Base-by-base conservation (phyloP, 2,888 invertebrate species). In the Melanargia galathea region DNA sequence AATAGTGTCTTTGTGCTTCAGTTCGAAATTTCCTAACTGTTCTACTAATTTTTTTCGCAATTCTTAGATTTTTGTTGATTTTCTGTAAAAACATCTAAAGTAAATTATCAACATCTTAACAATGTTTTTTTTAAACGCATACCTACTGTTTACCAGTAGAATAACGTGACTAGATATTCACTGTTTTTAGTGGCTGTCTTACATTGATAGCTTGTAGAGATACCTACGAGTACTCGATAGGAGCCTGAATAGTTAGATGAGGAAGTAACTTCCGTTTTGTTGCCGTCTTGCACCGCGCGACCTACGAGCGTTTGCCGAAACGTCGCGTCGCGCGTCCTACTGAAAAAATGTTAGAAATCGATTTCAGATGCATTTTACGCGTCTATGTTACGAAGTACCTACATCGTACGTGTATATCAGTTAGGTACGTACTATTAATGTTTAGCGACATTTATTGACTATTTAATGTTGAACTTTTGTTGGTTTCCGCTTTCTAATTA, bases 291-390 rank as follows among this genome's bases (percentile, higher is more conserved):
- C 66, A 63, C 71, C 70, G 69, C 69, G 66, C 69, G 68, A 70
- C 72, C 69, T 71, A 70, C 67, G 65, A 62, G 60, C 56, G 65
- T 61, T 63, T 71, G 69, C 71, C 67, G 64, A 71, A 73, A 76
- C 73, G 73, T n/a, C n/a, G n/a, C 74, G 71, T 71, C 69, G 72
- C n/a, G n/a, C n/a, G n/a, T n/a, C n/a, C n/a, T n/a, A n/a, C 70
- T 68, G 67, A 58, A 72, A 72, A 75, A 68, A 71, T 74, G 73
- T 80, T 80, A 79, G 80, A 81, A 80, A 81, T 79, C 72, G 72
- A 68, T 69, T 71, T 68, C 70, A 76, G 76, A 76, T 75, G 72
- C 64, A 62, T 69, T 75, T 74, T 79, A 52, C 52, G 52, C 52
- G 35, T 22, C 78, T 77, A n/a, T n/a, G n/a, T n/a, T n/a, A n/a